Percentiles rank a stretch among this genome's conserved stretches.
Conservation (phyloP, 2,797 vertebrate genomes). For the Discoglossus pictus region DNA sequence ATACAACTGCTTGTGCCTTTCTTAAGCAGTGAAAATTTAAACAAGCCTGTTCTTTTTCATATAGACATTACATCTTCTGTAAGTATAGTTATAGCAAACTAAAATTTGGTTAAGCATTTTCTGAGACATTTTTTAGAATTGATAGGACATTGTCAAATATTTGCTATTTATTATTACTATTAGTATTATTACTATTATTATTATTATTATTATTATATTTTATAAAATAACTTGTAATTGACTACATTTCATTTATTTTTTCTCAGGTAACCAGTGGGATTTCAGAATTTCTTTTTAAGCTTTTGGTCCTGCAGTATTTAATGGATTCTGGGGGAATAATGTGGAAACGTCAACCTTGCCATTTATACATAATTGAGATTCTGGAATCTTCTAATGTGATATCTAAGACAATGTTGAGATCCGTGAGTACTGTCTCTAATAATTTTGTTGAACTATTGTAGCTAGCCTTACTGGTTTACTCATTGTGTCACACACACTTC, state of each 20-base stretch:
- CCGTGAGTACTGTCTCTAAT: no score
- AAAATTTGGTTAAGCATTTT: no score
- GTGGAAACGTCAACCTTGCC: conserved; percentile 82
- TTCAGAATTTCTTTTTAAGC: conserved; percentile 88
- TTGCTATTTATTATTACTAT: no score
- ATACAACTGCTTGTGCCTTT: conserved; percentile 74
- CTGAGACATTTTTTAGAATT: no score
- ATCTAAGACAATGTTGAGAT: conserved; percentile 55
- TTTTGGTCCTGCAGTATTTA: conserved; percentile 85
- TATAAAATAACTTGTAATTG: no score
- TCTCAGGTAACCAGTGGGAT: conserved; percentile 85
- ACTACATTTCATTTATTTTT: neutral
- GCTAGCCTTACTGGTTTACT: no score
- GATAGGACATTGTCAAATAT: no score
- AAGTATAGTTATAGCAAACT: no score
- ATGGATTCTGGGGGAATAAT: conserved; percentile 82
- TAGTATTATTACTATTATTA: no score
- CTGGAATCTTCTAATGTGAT: conserved; percentile 62
- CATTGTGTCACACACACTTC: no score
- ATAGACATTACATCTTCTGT: conserved; percentile 92
- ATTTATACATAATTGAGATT: conserved; percentile 88
- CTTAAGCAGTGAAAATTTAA: conserved; percentile 61
- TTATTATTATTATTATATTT: no score
- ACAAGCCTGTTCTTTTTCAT: conserved; percentile 81
- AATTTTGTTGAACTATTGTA: no score